These are phyloP conservation scores for Listrodromus nycthemerus DNA, from an alignment of 2,888 invertebrate species.

Conservation along the genomic window DNA sequence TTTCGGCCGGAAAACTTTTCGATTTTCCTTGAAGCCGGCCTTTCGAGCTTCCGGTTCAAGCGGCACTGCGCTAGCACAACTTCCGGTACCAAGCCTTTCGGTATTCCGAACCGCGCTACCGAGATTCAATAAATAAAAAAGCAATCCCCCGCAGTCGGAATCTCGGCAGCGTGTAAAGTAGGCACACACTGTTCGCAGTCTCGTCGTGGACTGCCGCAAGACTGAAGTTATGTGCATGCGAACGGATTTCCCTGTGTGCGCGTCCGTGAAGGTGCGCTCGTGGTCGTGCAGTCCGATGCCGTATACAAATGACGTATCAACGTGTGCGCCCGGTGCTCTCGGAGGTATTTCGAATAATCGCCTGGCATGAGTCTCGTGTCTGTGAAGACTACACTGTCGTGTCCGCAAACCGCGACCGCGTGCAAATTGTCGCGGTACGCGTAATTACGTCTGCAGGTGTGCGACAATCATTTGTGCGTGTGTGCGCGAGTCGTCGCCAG, in stretches of 20 bases:
- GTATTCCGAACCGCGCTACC: slow-evolving; percentile 2
- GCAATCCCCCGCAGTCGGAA: slow-evolving; percentile 27
- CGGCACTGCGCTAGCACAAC: not conserved
- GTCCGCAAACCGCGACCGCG: not conserved
- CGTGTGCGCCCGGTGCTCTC: not conserved
- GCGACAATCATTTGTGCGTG: no score
- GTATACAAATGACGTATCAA: slow-evolving; percentile 2
- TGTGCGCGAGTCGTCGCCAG: not conserved
- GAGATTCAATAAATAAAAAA: slow-evolving; percentile 14
- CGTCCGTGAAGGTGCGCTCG: slow-evolving; percentile 57
- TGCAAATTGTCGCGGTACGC: not conserved
- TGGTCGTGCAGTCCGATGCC: slow-evolving; percentile 1
- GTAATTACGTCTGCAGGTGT: not conserved
- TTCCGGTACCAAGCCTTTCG: not conserved
- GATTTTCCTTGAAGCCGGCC: not conserved
- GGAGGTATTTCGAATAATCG: slow-evolving; percentile 35
- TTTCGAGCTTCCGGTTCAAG: not conserved
- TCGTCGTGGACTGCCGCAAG: slow-evolving; percentile 78
- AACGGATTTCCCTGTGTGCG: slow-evolving; percentile 50
- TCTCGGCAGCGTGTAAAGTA: slow-evolving; percentile 47
- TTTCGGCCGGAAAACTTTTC: not conserved
- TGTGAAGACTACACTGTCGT: not conserved
- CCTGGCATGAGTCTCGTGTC: not conserved
- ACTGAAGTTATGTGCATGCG: slow-evolving; percentile 67
- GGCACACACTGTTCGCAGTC: slow-evolving; percentile 77